A percentile compares a stretch with the other conserved stretches of the same genome.
phyloP scores from a whole-genome alignment of 2,113 vertebrate species.

The Zosterops pallidus region DNA sequence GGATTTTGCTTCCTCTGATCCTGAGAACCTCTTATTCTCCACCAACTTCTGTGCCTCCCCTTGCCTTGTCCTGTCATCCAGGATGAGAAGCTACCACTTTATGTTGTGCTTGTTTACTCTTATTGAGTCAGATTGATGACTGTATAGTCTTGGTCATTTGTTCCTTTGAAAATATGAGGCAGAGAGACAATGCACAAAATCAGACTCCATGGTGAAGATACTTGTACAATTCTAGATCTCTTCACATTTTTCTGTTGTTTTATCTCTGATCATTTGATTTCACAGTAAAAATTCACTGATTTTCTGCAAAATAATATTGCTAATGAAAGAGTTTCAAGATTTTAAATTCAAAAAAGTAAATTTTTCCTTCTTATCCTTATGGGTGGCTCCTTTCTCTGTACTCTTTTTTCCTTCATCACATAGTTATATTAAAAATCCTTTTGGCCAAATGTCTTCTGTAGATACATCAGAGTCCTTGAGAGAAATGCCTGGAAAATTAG shows the following conservation, averaged over 20 bases:
- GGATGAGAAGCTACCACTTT: not conserved
- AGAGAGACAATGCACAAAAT: not conserved
- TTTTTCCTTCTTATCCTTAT: not conserved
- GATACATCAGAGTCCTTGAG: slow-evolving; percentile 58
- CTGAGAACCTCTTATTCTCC: not conserved
- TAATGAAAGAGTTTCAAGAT: not conserved
- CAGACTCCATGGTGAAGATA: not conserved
- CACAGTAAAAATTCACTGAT: not conserved
- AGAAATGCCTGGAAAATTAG: slow-evolving; percentile 78
- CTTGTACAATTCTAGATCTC: not conserved
- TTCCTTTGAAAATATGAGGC: not conserved
- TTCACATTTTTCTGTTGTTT: not conserved
- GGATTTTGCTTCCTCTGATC: not conserved
- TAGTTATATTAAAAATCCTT: slow-evolving; percentile 46
- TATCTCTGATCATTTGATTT: slow-evolving; percentile 5
- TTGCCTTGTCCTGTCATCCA: not conserved
- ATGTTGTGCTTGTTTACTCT: not conserved
- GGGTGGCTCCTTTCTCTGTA: not conserved
- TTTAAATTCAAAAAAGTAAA: not conserved
- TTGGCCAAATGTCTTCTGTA: slow-evolving; percentile 40
- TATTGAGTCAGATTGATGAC: not conserved
- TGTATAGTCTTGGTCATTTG: not conserved
- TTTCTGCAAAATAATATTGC: not conserved
- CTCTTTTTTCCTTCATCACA: not conserved
- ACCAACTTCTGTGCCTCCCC: not conserved